phyloP scores from a whole-genome alignment of 1,140 invertebrate genomes.

The Musca domestica region DNA sequence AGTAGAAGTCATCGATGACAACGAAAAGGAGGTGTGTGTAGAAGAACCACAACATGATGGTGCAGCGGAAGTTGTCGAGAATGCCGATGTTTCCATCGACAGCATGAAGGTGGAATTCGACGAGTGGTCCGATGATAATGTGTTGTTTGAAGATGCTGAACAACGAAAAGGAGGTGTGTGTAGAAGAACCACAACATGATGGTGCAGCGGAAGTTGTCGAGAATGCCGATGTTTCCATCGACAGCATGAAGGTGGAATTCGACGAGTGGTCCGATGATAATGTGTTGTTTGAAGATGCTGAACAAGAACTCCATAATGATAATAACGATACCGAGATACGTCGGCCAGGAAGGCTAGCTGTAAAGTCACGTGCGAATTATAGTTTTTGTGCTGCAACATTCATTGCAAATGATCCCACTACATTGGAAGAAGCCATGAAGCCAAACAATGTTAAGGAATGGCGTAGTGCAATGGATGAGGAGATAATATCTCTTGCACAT shows the following conservation, averaged over 20 bases:
- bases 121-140: background rate
- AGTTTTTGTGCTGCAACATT: too few relatives aligned
- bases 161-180: background rate
- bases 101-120: background rate
- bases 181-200: background rate
- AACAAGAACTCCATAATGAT: too few relatives aligned
- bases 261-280: too few relatives aligned
- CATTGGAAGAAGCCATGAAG: background rate
- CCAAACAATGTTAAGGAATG: background rate
- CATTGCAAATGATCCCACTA: too few relatives aligned
- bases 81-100: conserved; percentile 34
- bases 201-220: background rate
- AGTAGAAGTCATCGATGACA: background rate
- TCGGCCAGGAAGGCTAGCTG: too few relatives aligned
- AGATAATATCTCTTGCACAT: conserved; percentile 32
- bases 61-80: background rate
- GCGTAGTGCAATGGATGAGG: background rate
- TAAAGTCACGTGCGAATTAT: too few relatives aligned
- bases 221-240: background rate
- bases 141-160: background rate
- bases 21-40: background rate
- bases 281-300: too few relatives aligned
- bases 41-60: background rate
- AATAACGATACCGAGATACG: too few relatives aligned
- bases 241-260: too few relatives aligned